phyloP scores from a whole-genome alignment of 2,113 vertebrate species.

The Cichladusa arquata region DNA sequence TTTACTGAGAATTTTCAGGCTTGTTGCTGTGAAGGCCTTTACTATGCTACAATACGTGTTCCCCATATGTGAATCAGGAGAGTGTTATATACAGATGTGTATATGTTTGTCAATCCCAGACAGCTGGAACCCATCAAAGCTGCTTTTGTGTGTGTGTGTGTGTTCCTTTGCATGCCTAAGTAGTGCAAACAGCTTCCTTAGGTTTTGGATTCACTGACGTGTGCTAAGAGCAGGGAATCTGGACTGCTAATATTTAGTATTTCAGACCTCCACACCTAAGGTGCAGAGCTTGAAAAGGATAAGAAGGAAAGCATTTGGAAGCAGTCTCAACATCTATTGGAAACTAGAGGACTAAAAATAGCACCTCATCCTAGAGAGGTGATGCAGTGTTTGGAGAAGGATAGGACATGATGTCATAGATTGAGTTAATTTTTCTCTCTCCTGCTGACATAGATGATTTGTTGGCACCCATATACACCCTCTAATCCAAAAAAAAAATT shows the following conservation, averaged over 20 bases:
- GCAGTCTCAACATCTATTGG: not conserved
- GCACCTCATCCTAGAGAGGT: not conserved
- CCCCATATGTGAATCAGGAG: not conserved
- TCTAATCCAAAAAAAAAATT: not conserved
- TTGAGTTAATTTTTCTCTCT: not conserved
- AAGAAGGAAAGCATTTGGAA: not conserved
- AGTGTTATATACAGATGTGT: not conserved
- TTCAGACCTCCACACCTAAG: not conserved
- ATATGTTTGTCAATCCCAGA: not conserved
- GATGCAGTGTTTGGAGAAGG: not conserved
- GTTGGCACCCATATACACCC: not conserved
- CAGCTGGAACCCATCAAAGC: not conserved
- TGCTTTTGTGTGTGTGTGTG: not conserved
- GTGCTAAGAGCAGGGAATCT: accelerated
- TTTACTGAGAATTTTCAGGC: not conserved
- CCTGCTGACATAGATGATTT: not conserved
- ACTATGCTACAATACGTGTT: not conserved
- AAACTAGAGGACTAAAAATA: constrained; percentile 23
- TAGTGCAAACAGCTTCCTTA: not conserved
- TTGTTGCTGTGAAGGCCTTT: not conserved
- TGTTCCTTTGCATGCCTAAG: not conserved
- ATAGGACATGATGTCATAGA: not conserved
- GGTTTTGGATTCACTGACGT: not conserved
- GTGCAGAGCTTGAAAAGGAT: not conserved
- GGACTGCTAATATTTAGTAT: not conserved